Base-by-base conservation (phyloP, 2,888 invertebrate species). In the Allophyes oxyacanthae region DNA sequence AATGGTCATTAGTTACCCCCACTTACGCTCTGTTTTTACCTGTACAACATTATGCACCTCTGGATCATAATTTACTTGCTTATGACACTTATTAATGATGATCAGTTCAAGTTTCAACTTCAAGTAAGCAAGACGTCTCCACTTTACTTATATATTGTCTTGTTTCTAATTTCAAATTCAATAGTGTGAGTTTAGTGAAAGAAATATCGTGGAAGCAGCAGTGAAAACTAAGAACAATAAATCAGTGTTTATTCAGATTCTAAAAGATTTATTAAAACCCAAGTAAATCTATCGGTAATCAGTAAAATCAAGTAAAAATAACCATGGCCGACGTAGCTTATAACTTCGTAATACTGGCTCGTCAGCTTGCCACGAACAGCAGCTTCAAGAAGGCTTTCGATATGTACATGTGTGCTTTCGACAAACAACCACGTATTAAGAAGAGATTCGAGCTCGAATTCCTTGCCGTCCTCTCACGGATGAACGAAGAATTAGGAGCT, bases 351-450 rank as follows among this genome's bases (percentile, higher is more conserved):
- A 46, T 10, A 6, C 9, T 61, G 0, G 71, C 57, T 10, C 61
- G 52, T 0, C 51, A 53, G 36, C 43, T 66, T 4, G 52, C 46
- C 2, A 10, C 34, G 8, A 15, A 45, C 37, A 53, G 48, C 13
- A 40, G 44, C 9, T 54, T 40, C 13, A 58, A 52, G 2, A n/a
- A 42, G 25, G 46, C 66, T 6, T 66, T 59, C 14, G 34, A 55
- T 13, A 65, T 65, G 71, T 65, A 63, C 42, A 9, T 54, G 48
- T 48, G 51, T 6, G 63, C 62, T 3, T 67, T 67, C 14, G 28
- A 57, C 10, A 46, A 42, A 41, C 25, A 55, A n/a, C 65, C 66
- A 1, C 20, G 6, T 10, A 43, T 43, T 14, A 55, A 30, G 13
- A 20, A 37, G 2, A 30, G 1, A 6, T 62, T 38, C 44, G 55